These are phyloP conservation scores for Brachypalpus laphriformis DNA, from an alignment of 2,888 invertebrate species.

Conservation along the genomic window DNA sequence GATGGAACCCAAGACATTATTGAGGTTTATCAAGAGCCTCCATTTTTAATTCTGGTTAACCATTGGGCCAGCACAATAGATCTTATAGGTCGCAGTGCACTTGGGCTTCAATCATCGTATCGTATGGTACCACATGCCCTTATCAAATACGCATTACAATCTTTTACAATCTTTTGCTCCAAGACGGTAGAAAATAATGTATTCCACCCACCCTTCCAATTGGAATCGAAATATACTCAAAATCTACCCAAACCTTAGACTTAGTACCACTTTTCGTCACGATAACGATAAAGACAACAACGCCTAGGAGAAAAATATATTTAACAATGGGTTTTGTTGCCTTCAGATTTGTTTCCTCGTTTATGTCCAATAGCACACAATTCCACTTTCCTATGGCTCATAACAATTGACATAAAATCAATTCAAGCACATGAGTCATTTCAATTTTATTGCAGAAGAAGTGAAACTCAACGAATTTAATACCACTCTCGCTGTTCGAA, in stretches of 20 bases:
- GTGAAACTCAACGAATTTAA: conserved; percentile 7
- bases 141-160: no score
- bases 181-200: not conserved
- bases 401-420: conserved; percentile 16
- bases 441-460: conserved; percentile 36
- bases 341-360: not conserved
- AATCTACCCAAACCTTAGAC: not conserved
- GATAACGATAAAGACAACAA: not conserved
- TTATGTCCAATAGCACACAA: conserved; percentile 22
- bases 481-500: not conserved
- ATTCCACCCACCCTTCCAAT: not conserved
- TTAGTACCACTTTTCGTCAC: not conserved
- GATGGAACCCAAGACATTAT: no score
- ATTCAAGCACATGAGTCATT: conserved; percentile 13
- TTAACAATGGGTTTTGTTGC: not conserved
- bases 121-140: no score
- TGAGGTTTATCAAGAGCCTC: no score
- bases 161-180: no score
- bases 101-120: no score
- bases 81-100: no score
- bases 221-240: not conserved
- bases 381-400: not conserved
- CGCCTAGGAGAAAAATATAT: not conserved
- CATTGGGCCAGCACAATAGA: no score
- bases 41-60: no score